Evolutionary conservation across 2,797 vertebrate species (phyloP).

Genomic region (Schizothorax lantsangensis): DNA sequence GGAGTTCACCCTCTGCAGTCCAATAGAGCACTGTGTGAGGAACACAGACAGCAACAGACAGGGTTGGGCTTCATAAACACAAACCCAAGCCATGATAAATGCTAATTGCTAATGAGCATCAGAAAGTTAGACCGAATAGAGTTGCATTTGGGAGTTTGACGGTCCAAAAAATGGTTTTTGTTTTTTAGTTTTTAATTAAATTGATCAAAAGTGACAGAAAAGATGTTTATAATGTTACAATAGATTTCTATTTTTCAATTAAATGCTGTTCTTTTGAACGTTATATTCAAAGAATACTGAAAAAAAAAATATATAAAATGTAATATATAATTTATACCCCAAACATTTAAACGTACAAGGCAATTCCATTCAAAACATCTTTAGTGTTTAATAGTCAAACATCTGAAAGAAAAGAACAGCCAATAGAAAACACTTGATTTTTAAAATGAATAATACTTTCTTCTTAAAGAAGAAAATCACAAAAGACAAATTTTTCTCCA

Average conservation of each 20-base stretch:
- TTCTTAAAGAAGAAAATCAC: neutral
- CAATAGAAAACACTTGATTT: neutral
- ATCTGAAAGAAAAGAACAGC: neutral
- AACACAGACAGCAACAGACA: conserved; percentile 77
- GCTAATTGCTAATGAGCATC: neutral
- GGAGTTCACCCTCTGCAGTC: conserved; percentile 83
- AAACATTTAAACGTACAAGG: neutral
- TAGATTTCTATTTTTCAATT: neutral
- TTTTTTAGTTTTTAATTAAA: neutral
- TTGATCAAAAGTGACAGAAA: neutral
- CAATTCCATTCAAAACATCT: neutral
- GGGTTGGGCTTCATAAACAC: conserved; percentile 80
- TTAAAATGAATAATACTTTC: neutral
- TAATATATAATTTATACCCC: neutral
- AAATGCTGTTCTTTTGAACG: neutral
- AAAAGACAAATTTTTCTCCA: neutral
- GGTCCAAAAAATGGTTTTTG: neutral
- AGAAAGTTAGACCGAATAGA: neutral
- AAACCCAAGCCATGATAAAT: conserved; percentile 48
- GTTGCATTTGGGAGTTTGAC: neutral
- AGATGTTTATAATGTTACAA: neutral
- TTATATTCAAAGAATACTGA: neutral
- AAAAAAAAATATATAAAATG: neutral
- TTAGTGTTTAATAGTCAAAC: neutral
- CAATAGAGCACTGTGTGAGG: conserved; percentile 86